These are phyloP conservation scores for Peromyscus melanophrys DNA, from an alignment of 2,797 vertebrate genomes.

Conservation along the genomic window DNA sequence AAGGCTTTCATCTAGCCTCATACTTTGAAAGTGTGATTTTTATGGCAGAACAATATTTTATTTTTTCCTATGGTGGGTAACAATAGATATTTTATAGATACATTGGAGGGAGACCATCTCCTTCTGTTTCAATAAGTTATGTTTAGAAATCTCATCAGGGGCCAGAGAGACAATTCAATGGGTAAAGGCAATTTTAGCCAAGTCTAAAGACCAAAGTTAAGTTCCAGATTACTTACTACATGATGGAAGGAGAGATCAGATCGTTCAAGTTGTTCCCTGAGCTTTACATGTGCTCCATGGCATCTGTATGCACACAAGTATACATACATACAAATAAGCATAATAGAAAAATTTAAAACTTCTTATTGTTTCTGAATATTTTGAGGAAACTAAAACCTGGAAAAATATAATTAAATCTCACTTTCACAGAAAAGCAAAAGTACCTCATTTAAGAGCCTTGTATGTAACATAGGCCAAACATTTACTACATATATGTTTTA, in stretches of 20 bases:
- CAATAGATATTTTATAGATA: background rate
- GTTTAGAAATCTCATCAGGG: background rate
- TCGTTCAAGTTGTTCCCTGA: background rate
- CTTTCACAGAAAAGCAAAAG: background rate
- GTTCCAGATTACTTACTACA: background rate
- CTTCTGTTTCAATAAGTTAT: background rate
- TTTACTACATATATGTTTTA: background rate
- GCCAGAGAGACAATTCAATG: background rate
- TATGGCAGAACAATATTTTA: background rate
- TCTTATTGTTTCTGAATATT: background rate
- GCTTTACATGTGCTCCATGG: background rate
- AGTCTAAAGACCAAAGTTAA: too few species aligned
- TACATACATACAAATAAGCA: background rate
- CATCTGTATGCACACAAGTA: background rate
- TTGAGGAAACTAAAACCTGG: background rate
- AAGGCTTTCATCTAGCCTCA: background rate
- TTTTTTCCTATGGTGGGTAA: background rate
- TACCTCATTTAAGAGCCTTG: background rate
- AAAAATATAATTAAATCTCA: background rate
- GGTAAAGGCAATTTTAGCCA: background rate
- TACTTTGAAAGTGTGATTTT: background rate
- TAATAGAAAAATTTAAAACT: background rate
- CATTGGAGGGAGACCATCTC: background rate
- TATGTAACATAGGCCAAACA: background rate
- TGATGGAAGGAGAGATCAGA: background rate